Evolutionary conservation across 2,888 invertebrate genomes (phyloP), one percentile per base, ranked within the genome.

Genomic region (Oscheius sp.): DNA sequence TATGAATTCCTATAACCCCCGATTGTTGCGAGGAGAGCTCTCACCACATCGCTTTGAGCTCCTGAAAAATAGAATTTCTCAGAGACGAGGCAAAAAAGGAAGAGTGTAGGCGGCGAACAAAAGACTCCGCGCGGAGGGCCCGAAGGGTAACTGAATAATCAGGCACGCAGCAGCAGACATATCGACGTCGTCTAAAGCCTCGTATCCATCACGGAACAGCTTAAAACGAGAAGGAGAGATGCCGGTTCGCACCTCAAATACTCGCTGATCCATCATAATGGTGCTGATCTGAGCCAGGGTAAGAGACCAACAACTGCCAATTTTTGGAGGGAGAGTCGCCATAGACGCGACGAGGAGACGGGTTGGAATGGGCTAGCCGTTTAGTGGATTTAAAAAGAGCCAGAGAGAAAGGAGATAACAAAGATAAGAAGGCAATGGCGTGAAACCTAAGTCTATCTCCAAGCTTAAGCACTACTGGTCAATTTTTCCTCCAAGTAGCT

Each of bases 191-290:
- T 54, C 54, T 54, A 54, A 54, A 22, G 54, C 54, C n/a, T n/a
- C 54, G 59, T 59, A 59, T 59, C 59, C 59, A 59, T 59, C 59
- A 59, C 59, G 59, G 59, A 59, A 54, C 54, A 36, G 54, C 54
- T 54, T 54, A n/a, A n/a, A n/a, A n/a, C n/a, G n/a, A n/a, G n/a
- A n/a, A 54, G 20, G 32, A 41, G 22, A n/a, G 26, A 26, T 24
- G 8, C 26, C 59, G 59, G 59, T 59, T 59, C 59, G 59, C 59
- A 59, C 59, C 59, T 59, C 59, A n/a, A n/a, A n/a, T 26, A 41
- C 44, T 30, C 26, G 26, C 54, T 22, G 20, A 59, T 59, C 59
- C 59, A 59, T 59, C 59, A 59, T 59, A 59, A 28, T 44, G 44
- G 44, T 54, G 54, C 32, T 44, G 41, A 44, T 59, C 59, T 28